Base-by-base conservation (phyloP, 2,797 vertebrate species). In the Eulemur albifrons region DNA sequence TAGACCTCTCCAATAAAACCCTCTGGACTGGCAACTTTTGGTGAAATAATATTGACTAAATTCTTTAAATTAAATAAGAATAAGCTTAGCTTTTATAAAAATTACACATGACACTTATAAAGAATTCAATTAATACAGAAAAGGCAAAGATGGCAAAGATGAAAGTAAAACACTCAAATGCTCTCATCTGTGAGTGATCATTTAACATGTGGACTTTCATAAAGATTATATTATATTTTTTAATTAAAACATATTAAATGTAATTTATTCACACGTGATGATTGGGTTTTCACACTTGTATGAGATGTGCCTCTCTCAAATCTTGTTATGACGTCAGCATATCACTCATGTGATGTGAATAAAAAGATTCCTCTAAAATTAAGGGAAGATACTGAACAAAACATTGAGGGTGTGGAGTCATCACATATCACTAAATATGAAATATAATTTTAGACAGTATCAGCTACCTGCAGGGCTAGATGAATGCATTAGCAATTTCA, bases 391-490 rank as follows among this genome's bases (percentile, higher is more conserved):
- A 79, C 18, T 40, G 67, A 94, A 92, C 54, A 57, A 96, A 90
- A 77, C 45, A 87, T 59, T 59, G 67, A 48, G 17, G 67, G 32
- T 88, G 23, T 81, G 72, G 52, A 92, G 82, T 96, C 84, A 86
- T 90, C 88, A 85, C 52, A 30, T 95, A 69, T 96, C 79, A 77
- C 90, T 93, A 88, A 88, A 85, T 23, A 30, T 10, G 59, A 77
- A 85, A 69, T 79, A 32, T 1, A 27, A 52, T 63, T 95, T 82
- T 75, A 93, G 82, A 65, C 59, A 77, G 48, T 80, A 82, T 43
- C 83, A 70, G 63, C 63, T 72, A 89, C 84, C 75, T 94, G 32
- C 61, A 92, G 59, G 61, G 80, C 63, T 79, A 75, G 57, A 75
- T 82, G 84, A 91, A 48, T 7, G 32, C 83, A 38, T 89, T 88